A percentile compares a stretch with the other conserved stretches of the same genome.
Conservation (phyloP, 2,113 vertebrate genomes). For the Prietella phreatophila region DNA sequence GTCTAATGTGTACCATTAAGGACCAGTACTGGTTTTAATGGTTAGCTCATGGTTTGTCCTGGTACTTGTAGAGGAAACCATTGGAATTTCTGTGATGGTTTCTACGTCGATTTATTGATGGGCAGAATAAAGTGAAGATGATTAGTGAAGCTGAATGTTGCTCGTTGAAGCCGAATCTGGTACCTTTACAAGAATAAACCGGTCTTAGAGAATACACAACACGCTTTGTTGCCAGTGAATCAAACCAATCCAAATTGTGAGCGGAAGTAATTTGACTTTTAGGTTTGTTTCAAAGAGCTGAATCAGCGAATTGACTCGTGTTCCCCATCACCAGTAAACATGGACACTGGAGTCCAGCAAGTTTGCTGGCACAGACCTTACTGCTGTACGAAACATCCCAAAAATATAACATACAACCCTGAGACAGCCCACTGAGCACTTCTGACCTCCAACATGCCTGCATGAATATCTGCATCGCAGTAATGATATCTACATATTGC, state of each 20-base stretch:
- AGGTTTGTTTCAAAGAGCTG: neutral
- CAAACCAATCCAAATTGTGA: neutral
- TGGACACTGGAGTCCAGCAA: neutral
- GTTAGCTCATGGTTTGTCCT: no score
- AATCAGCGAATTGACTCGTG: neutral
- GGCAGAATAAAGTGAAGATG: neutral
- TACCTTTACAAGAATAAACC: neutral
- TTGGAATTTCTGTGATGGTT: no score
- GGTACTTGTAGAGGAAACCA: no score
- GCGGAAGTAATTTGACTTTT: no score
- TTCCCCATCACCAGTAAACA: neutral
- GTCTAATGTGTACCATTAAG: no score
- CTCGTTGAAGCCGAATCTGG: neutral
- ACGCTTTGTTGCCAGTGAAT: neutral
- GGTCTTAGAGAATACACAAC: neutral
- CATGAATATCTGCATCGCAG: neutral
- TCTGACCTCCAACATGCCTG: neutral
- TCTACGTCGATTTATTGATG: no score
- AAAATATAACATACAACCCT: neutral
- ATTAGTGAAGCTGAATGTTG: neutral
- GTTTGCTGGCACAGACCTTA: neutral
- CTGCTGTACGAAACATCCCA: neutral
- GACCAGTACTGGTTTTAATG: no score
- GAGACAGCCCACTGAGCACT: neutral
- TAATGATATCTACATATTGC: neutral